phyloP scores from a whole-genome alignment of 2,113 vertebrate species.

The Acrocephalus arundinaceus region DNA sequence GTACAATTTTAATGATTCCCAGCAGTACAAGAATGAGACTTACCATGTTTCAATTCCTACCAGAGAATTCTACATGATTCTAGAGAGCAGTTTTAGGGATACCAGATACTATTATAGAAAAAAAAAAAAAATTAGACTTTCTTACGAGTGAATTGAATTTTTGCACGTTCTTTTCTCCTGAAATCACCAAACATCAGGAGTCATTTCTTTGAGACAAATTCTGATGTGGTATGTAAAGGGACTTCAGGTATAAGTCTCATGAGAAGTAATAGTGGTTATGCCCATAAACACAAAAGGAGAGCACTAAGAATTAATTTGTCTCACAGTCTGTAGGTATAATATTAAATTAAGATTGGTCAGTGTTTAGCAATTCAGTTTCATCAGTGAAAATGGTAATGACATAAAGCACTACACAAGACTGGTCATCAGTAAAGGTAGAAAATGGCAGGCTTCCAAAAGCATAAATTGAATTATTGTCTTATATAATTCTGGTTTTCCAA shows the following conservation, averaged over 20 bases:
- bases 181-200: background rate
- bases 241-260: background rate
- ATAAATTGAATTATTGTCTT: background rate
- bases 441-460: slow-evolving; percentile 17
- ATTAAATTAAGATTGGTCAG: background rate
- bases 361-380: background rate
- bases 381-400: background rate
- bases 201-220: background rate
- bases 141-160: background rate
- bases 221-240: background rate
- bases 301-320: background rate
- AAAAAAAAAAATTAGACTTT: background rate
- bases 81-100: background rate
- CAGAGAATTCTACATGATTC: background rate
- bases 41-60: background rate
- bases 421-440: background rate
- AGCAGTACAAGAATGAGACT: background rate
- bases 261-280: background rate
- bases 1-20: background rate
- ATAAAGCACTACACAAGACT: background rate
- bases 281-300: background rate
- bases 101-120: background rate
- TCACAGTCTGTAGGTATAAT: background rate
- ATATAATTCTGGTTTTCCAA: background rate
- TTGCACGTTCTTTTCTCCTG: background rate